phyloP scores from a whole-genome alignment of 2,113 vertebrate genomes.

The Plotosus lineatus region DNA sequence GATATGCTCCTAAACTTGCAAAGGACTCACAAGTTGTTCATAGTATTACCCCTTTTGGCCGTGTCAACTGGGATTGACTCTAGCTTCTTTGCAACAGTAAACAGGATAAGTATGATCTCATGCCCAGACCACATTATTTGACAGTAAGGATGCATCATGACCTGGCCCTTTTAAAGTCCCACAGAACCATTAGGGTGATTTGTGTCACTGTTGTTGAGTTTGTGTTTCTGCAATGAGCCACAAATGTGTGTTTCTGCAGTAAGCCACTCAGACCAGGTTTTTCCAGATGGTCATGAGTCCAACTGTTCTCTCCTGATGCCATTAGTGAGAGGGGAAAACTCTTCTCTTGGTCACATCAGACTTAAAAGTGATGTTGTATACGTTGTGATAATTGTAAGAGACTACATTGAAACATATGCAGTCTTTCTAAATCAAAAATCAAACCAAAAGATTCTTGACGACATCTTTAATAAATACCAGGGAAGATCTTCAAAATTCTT shows the following conservation, averaged over 20 bases:
- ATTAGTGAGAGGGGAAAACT: constrained; percentile 43
- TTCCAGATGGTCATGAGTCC: constrained; percentile 39
- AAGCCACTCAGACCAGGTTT: constrained; percentile 31
- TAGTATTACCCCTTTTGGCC: too few relatives aligned
- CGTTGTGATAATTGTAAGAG: constrained; percentile 41
- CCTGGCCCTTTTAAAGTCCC: constrained; percentile 32
- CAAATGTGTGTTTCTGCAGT: too few relatives aligned
- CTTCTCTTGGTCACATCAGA: constrained; percentile 38
- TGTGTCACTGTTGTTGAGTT: constrained; percentile 48
- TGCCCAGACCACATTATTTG: constrained; percentile 41
- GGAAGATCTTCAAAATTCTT: constrained; percentile 5
- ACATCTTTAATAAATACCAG: constrained; percentile 3
- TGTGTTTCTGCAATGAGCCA: too few relatives aligned
- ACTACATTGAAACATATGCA: constrained; percentile 29
- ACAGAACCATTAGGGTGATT: constrained; percentile 43
- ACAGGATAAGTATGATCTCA: constrained; percentile 30
- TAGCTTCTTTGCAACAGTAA: too few relatives aligned
- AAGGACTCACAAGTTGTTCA: too few relatives aligned
- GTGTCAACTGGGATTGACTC: too few relatives aligned
- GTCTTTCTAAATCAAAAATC: constrained; percentile 22
- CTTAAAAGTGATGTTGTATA: constrained; percentile 34
- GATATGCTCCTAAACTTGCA: too few relatives aligned
- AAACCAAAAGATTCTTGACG: constrained; percentile 10
- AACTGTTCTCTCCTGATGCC: constrained; percentile 42
- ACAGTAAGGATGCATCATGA: constrained; percentile 42